Evolutionary conservation across 2,888 invertebrate species (phyloP), one percentile per base, ranked within the genome.

Genomic region (Eudemis profundana): DNA sequence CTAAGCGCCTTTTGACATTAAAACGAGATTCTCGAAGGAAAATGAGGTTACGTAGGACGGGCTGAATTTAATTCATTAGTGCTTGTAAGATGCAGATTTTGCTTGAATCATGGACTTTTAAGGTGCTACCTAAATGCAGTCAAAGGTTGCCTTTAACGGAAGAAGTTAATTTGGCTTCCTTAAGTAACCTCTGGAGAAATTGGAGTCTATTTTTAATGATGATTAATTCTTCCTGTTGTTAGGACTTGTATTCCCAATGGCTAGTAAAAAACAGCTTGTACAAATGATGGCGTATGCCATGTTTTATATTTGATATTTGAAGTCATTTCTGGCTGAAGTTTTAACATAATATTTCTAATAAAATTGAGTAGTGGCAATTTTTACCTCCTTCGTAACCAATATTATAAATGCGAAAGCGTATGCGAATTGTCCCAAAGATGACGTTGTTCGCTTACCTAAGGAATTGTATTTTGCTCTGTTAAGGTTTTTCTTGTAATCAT

Each of bases 11-110:
- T 42, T 29, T 42, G 29, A 44, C 17, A 44, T 56, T 44, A 44
- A 56, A 56, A 29, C 56, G 42, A 56, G 44, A 7, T 44, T 14
- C 27, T 56, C 29, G 3, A 59, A 59, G 36, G 49, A 59, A 36
- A 65, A 57, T 57, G 42, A 29, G 56, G 56, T 65, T 59, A 65
- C 50, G 42, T 27, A 36, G 38, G 12, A 59, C 38, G 64, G 59
- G 29, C 36, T 47, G 44, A 65, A 65, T 59, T 51, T 51, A 65
- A 65, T 65, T 65, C 44, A 65, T 65, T 65, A 65, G 59, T 46
- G 64, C 51, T 65, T 59, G 51, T 51, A 59, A 51, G 59, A 65
- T 51, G 64, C 46, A 59, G 59, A 59, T 51, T 59, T 46, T 46
- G 49, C 50, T 44, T 40, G 36, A 64, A 57, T 49, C 23, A 36